Conservation (phyloP, 2,113 vertebrate species). For the Pseudorhombus dupliciocellatus region DNA sequence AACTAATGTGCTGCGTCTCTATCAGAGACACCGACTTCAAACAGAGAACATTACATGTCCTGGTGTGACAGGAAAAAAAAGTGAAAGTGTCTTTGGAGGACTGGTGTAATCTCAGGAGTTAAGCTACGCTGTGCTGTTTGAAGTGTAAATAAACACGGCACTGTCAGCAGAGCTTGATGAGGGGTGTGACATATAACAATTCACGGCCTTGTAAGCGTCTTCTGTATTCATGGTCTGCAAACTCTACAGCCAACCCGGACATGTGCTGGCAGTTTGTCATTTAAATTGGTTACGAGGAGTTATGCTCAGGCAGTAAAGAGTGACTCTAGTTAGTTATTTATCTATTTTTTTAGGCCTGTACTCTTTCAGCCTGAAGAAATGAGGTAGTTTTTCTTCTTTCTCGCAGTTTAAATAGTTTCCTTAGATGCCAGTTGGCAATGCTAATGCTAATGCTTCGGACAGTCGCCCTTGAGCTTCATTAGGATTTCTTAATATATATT, state of each 20-base stretch:
- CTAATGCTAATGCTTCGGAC: too few relatives aligned
- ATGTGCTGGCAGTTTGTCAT: conserved; percentile 59
- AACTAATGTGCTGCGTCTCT: conserved; percentile 32
- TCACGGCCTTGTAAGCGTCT: conserved; percentile 53
- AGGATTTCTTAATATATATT: neutral
- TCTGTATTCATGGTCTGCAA: conserved; percentile 54
- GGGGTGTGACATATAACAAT: conserved; percentile 49
- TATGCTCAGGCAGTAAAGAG: conserved; percentile 11
- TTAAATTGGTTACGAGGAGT: conserved; percentile 51
- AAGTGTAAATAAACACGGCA: conserved; percentile 63
- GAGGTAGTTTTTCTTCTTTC: conserved; percentile 5
- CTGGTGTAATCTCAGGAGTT: conserved; percentile 36
- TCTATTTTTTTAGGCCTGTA: conserved; percentile 28
- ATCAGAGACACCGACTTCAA: conserved; percentile 37
- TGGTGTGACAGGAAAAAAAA: conserved; percentile 25
- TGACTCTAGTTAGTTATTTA: conserved; percentile 39
- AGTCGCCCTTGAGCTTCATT: conserved; percentile 7
- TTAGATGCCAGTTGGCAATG: conserved; percentile 4
- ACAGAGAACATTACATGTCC: conserved; percentile 33
- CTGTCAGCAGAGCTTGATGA: conserved; percentile 41
- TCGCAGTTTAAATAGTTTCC: conserved; percentile 16
- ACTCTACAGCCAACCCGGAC: conserved; percentile 50
- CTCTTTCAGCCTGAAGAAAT: conserved; percentile 8
- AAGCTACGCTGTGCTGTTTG: conserved; percentile 25
- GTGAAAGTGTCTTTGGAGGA: conserved; percentile 30